Evolutionary conservation across 2,113 vertebrate genomes (phyloP).

Genomic region (Dasyurus viverrinus): DNA sequence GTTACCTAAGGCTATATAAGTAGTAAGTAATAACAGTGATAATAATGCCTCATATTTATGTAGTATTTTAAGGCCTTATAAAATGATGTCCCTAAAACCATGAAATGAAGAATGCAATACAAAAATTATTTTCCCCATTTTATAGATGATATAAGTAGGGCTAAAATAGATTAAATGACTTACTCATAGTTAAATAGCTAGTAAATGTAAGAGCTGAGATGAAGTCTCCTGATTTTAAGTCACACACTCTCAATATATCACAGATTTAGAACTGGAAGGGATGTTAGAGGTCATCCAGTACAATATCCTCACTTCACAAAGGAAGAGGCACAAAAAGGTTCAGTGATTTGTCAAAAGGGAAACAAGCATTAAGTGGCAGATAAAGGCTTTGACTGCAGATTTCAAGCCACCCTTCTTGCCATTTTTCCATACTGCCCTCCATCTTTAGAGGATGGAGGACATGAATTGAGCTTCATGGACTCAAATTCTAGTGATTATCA

Average conservation of each 20-base stretch:
- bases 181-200: neutral
- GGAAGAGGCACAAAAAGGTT: neutral
- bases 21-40: neutral
- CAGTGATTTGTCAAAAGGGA: neutral
- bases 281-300: neutral
- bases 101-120: neutral
- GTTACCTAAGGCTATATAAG: neutral
- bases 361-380: neutral
- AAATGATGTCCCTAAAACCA: neutral
- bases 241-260: too few relatives aligned
- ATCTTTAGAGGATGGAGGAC: too few relatives aligned
- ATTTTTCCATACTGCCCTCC: neutral
- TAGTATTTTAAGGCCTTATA: neutral
- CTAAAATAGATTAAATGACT: neutral
- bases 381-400: neutral
- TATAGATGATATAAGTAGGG: neutral
- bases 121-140: neutral
- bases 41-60: neutral
- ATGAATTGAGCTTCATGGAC: neutral
- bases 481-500: neutral
- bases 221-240: neutral
- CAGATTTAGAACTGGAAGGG: too few relatives aligned
- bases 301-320: neutral
- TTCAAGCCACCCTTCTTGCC: neutral
- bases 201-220: neutral